phyloP scores from a whole-genome alignment of 2,113 vertebrate species.

The Bostrychus sinensis region DNA sequence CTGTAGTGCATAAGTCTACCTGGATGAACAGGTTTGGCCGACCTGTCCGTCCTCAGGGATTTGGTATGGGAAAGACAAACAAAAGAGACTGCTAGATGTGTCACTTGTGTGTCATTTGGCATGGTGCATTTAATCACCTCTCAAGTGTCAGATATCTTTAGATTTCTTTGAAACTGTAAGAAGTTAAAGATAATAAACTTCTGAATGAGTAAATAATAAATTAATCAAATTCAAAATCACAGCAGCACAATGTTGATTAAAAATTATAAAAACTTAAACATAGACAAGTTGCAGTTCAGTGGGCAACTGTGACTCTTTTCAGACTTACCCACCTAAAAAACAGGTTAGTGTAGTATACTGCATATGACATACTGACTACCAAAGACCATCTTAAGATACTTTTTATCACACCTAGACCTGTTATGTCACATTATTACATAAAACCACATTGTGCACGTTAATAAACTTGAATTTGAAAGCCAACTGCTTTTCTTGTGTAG shows the following conservation, averaged over 20 bases:
- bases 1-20: not conserved
- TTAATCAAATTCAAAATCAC: not conserved
- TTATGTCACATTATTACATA: not conserved
- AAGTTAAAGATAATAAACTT: not conserved
- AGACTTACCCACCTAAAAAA: too few species aligned
- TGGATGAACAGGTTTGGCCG: conserved; percentile 50
- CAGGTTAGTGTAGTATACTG: too few species aligned
- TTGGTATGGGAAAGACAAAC: conserved; percentile 14
- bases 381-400: too few species aligned
- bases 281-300: too few species aligned
- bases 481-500: not conserved
- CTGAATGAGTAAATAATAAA: not conserved
- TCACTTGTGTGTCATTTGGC: conserved; percentile 4
- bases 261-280: too few species aligned
- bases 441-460: not conserved
- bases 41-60: conserved; percentile 9
- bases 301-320: too few species aligned
- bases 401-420: too few species aligned
- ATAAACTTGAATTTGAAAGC: not conserved
- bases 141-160: not conserved
- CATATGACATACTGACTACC: too few species aligned
- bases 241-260: too few species aligned
- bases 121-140: not conserved
- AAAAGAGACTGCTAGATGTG: not conserved
- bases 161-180: not conserved